Evolutionary conservation across 2,888 invertebrate species (phyloP), one percentile per base, ranked within the genome.

Genomic region (Epirrhoe tristata): DNA sequence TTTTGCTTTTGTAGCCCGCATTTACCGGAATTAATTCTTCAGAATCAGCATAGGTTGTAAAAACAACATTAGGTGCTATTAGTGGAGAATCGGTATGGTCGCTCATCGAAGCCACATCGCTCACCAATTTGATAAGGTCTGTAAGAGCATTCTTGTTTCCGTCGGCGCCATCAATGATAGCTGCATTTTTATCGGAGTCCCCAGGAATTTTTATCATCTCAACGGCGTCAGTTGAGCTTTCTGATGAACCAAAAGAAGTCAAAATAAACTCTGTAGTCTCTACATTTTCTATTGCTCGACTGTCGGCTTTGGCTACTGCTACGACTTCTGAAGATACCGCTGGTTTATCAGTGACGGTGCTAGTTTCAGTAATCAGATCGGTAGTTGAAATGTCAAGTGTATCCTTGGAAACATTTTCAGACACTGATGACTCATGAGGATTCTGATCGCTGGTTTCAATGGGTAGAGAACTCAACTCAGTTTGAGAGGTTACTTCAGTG

Each of bases 371-470:
- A 0, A 79, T 64, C 0, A 85, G 74, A 46, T 82, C 79, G 8
- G 70, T 65, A 0, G 89, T 90, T 0, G 86, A 85, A 34, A 78
- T 69, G 14, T 79, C 72, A 17, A 76, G 74, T 66, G 80, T 83
- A 24, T 87, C 86, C 72, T 86, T 86, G 1, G 79, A 79, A 31
- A 81, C 79, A 64, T 79, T 85, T 53, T 89, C 89, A 3, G 84
- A 78, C 12, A 77, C 83, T 56, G 84, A 78, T 6, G 79, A 83
- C 53, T 88, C 87, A 17, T 88, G 89, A 7, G 93, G 92, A 59
- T 92, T 91, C 73, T 89, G 93, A 63, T 92, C 91, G 73, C 91
- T 93, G 0, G 92, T 91, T 77, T 92, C 93, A 32, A 93, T 86
- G 0, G 92, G 89, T 34, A 93, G 76, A 6, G 93, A 93, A 69